A percentile compares a stretch with the other conserved stretches of the same genome.
Evolutionary conservation across 2,888 invertebrate species (phyloP).

Genomic region (Epinotia brunnichana): DNA sequence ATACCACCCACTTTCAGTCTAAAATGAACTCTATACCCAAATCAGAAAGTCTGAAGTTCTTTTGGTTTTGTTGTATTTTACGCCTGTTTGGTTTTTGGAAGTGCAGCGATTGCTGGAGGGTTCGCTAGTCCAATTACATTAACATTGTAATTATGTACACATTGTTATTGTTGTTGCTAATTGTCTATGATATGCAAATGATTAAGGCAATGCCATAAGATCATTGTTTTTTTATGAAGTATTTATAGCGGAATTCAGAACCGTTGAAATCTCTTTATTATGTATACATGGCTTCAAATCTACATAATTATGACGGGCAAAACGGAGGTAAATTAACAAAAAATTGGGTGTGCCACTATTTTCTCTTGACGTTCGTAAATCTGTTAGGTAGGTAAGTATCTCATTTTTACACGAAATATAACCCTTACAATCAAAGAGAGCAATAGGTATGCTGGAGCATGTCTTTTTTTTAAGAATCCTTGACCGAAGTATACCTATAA

Average conservation of each 20-base stretch:
- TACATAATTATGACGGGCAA: not conserved
- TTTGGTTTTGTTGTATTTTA: not conserved
- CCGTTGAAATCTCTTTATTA: slow-evolving; percentile 6
- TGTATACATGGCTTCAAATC: not conserved
- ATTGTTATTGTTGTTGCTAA: slow-evolving; percentile 40
- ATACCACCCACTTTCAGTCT: not conserved
- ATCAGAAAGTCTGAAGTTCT: not conserved
- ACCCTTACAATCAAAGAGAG: too few relatives aligned
- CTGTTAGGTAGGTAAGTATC: too few relatives aligned
- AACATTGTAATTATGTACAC: slow-evolving; percentile 39
- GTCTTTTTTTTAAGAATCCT: too few relatives aligned
- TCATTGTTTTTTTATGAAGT: slow-evolving; percentile 11
- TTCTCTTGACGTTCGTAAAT: too few relatives aligned
- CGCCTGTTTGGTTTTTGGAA: not conserved
- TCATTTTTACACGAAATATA: too few relatives aligned
- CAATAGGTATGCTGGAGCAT: too few relatives aligned
- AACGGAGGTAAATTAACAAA: too few relatives aligned
- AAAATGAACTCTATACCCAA: slow-evolving; percentile 2
- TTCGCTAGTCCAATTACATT: slow-evolving; percentile 45
- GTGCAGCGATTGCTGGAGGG: slow-evolving; percentile 47
- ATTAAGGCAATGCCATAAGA: slow-evolving; percentile 7
- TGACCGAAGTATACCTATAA: too few relatives aligned
- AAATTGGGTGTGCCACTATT: too few relatives aligned
- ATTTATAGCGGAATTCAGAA: slow-evolving; percentile 6
- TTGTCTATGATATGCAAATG: slow-evolving; percentile 41